Evolutionary conservation across 2,797 vertebrate genomes (phyloP).

Genomic region (Chromis chromis): DNA sequence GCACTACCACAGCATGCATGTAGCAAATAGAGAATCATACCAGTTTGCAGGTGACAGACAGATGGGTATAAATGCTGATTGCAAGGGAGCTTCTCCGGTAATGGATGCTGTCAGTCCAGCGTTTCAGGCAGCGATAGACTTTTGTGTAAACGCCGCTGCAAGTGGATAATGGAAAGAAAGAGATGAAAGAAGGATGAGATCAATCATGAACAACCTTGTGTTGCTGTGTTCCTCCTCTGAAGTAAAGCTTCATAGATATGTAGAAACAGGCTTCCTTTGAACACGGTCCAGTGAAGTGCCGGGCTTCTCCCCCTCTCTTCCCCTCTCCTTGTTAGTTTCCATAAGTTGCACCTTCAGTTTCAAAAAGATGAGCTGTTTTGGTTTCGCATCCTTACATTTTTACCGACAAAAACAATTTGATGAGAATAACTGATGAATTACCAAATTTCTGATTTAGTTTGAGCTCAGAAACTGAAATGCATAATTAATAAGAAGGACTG

Average conservation of each 20-base stretch:
- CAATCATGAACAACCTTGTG: constrained; percentile 56
- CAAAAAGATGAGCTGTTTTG: constrained; percentile 34
- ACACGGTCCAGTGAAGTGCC: constrained; percentile 39
- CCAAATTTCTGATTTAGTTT: constrained; percentile 16
- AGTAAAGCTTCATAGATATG: constrained; percentile 52
- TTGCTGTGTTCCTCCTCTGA: constrained; percentile 47
- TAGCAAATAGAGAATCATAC: background rate
- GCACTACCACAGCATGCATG: background rate
- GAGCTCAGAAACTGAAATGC: constrained; percentile 20
- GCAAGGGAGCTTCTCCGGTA: constrained; percentile 43
- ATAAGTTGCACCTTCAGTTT: constrained; percentile 40
- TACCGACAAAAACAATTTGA: constrained; percentile 26
- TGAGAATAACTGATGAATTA: constrained; percentile 19
- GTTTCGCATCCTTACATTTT: constrained; percentile 43
- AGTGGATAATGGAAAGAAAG: constrained; percentile 63
- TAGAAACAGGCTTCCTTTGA: constrained; percentile 46
- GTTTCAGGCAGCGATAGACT: constrained; percentile 45
- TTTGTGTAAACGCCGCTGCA: constrained; percentile 45
- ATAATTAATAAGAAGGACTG: background rate
- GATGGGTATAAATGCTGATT: constrained; percentile 32
- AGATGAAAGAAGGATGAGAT: constrained; percentile 65
- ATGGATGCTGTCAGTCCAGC: constrained; percentile 56
- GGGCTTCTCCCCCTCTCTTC: background rate
- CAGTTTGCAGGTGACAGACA: constrained; percentile 10
- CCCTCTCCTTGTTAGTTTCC: constrained; percentile 11